Conservation (phyloP, 2,888 invertebrate species). For the Tolmerus cingulatus region DNA sequence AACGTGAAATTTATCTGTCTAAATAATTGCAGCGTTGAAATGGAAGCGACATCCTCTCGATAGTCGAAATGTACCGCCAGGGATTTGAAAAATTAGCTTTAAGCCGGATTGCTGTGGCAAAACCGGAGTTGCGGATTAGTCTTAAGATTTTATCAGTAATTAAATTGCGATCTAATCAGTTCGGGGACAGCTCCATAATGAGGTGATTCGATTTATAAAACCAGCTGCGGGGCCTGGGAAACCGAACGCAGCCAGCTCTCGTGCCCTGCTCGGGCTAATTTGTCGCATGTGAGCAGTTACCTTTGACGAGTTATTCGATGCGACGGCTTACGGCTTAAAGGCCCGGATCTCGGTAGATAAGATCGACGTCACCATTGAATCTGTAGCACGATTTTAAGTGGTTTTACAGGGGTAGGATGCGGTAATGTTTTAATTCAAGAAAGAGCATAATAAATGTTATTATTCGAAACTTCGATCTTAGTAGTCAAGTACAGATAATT, state of each 20-base stretch:
- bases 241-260: background rate
- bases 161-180: background rate
- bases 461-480: background rate
- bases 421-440: background rate
- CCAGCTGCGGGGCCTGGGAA: background rate
- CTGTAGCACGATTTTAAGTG: background rate
- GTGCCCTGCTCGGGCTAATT: background rate
- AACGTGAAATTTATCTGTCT: constrained; percentile 1
- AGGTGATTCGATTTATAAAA: background rate
- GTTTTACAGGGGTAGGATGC: background rate
- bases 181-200: background rate
- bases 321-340: background rate
- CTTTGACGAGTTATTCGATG: background rate
- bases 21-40: background rate
- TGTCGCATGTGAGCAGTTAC: background rate
- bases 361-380: background rate
- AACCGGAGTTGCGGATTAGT: constrained; percentile 23
- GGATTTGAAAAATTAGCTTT: background rate
- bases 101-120: background rate
- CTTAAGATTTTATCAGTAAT: background rate
- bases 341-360: background rate
- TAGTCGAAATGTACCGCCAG: background rate
- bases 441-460: background rate
- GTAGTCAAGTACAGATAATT: too few species aligned
- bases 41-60: background rate